Percentiles rank a stretch among this genome's conserved stretches.
Conservation (phyloP, 2,888 invertebrate genomes). For the Eledona agricola region DNA sequence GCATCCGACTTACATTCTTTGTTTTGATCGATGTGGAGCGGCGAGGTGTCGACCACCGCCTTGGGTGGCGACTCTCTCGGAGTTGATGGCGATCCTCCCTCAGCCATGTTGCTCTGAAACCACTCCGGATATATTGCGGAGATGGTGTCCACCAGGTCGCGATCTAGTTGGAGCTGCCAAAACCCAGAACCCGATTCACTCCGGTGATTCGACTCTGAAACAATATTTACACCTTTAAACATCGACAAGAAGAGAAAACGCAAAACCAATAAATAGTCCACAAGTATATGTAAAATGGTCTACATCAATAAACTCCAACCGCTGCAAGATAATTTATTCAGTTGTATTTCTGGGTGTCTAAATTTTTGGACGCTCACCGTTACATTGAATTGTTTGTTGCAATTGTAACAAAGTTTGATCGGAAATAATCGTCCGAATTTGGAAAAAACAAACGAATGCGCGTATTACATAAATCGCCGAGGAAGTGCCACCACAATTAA, state of each 20-base stretch:
- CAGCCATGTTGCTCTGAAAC: slow-evolving; percentile 73
- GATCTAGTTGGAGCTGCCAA: slow-evolving; percentile 93
- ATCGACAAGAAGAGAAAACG: slow-evolving; percentile 6
- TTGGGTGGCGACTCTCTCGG: slow-evolving; percentile 81
- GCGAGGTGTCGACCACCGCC: slow-evolving; percentile 93
- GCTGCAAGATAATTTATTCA: slow-evolving; percentile 3
- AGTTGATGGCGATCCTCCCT: slow-evolving; percentile 52
- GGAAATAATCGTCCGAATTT: too few relatives aligned
- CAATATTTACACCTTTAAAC: slow-evolving; percentile 33
- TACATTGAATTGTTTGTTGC: background rate
- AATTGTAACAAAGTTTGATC: too few relatives aligned
- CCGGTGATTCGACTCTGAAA: slow-evolving; percentile 74
- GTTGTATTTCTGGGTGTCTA: too few relatives aligned
- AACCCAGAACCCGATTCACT: slow-evolving; percentile 76
- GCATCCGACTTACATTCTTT: slow-evolving; percentile 92
- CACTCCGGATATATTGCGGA: slow-evolving; percentile 93
- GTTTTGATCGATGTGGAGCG: slow-evolving; percentile 94
- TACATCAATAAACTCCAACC: slow-evolving; percentile 1
- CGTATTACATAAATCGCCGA: slow-evolving; percentile 17
- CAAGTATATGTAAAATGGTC: slow-evolving; percentile 14
- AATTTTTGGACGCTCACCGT: too few relatives aligned
- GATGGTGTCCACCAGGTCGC: slow-evolving; percentile 91
- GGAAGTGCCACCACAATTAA: slow-evolving; percentile 25
- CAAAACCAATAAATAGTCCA: slow-evolving; percentile 12
- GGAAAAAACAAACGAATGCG: too few relatives aligned